Evolutionary conservation across 2,113 vertebrate genomes (phyloP).

Genomic region (Fregetta grallaria): DNA sequence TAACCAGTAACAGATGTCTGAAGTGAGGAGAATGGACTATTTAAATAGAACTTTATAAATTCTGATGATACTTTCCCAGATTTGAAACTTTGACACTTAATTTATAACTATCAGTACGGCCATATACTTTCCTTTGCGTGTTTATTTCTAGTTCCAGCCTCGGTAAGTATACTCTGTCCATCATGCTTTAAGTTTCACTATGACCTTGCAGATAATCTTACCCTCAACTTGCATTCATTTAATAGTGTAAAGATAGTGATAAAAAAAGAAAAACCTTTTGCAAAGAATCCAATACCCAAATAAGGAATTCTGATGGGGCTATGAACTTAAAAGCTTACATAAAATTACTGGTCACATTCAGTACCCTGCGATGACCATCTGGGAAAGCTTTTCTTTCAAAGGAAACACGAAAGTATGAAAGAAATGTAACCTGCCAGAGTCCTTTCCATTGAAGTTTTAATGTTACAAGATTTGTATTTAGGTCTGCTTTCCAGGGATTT

Average conservation of each 20-base stretch:
- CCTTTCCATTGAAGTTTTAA: not conserved
- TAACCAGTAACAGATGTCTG: slow-evolving; percentile 82
- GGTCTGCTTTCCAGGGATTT: not conserved
- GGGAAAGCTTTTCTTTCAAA: slow-evolving; percentile 51
- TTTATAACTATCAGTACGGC: slow-evolving; percentile 46
- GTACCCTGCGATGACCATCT: slow-evolving; percentile 28
- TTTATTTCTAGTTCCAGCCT: slow-evolving; percentile 28
- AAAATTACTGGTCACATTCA: slow-evolving; percentile 63
- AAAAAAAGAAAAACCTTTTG: slow-evolving; percentile 26
- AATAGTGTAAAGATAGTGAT: slow-evolving; percentile 7
- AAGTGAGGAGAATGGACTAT: slow-evolving; percentile 61
- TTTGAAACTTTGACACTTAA: slow-evolving; percentile 50
- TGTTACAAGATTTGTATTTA: not conserved
- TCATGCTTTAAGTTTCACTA: slow-evolving; percentile 20
- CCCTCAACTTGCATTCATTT: slow-evolving; percentile 46
- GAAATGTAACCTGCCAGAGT: slow-evolving; percentile 9
- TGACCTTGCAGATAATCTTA: slow-evolving; percentile 52
- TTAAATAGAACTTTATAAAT: slow-evolving; percentile 58
- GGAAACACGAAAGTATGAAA: not conserved
- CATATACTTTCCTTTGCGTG: not conserved
- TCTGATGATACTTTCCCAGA: slow-evolving; percentile 57
- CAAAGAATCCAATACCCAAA: slow-evolving; percentile 54
- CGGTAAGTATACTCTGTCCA: not conserved
- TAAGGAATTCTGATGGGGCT: slow-evolving; percentile 42
- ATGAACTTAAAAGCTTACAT: slow-evolving; percentile 57